phyloP scores from a whole-genome alignment of 2,888 invertebrate genomes.

The Leucoptera coffeella region DNA sequence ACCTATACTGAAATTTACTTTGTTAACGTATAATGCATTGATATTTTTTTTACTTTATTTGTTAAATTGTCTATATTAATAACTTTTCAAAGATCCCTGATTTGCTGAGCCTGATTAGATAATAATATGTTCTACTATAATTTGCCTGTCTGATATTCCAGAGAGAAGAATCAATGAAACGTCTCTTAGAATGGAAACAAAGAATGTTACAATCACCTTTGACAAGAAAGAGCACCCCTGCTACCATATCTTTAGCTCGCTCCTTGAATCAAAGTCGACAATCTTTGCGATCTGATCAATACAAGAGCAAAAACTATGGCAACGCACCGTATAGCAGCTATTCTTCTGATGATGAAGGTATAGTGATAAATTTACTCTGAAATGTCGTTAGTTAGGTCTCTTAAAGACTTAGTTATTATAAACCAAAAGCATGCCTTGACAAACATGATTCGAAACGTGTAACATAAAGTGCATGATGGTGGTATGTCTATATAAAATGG shows the following conservation, averaged over 20 bases:
- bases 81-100: too few species aligned
- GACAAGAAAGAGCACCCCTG: constrained; percentile 68
- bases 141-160: constrained; percentile 26
- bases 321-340: constrained; percentile 70
- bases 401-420: too few species aligned
- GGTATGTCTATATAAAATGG: background rate
- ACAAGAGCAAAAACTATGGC: constrained; percentile 54
- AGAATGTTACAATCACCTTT: constrained; percentile 86
- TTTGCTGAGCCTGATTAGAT: too few species aligned
- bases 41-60: constrained; percentile 4
- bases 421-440: too few species aligned
- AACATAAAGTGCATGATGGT: too few species aligned
- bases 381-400: too few species aligned
- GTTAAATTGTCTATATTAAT: constrained; percentile 1
- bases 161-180: constrained; percentile 89
- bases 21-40: too few species aligned
- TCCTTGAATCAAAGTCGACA: constrained; percentile 43
- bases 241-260: constrained; percentile 44
- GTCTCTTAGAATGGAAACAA: constrained; percentile 87
- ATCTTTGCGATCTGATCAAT: constrained; percentile 42
- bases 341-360: constrained; percentile 90
- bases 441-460: too few species aligned
- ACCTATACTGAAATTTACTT: too few species aligned
- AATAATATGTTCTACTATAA: too few species aligned
- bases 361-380: background rate